phyloP scores from a whole-genome alignment of 1,140 invertebrate genomes.

The Nasonia vitripennis region DNA sequence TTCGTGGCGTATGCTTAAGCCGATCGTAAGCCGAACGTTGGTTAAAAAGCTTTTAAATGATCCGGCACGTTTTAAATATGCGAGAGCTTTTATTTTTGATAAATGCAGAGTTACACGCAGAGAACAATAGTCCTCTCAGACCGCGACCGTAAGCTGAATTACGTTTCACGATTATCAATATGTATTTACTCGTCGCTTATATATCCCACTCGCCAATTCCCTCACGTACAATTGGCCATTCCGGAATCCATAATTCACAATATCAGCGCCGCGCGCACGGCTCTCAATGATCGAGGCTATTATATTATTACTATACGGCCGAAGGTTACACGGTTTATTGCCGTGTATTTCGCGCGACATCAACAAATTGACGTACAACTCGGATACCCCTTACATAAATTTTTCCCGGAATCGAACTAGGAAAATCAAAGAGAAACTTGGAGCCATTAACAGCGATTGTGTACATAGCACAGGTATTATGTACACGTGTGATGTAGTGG shows the following conservation, averaged over 20 bases:
- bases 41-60: too few species aligned
- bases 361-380: not conserved
- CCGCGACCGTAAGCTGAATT: not conserved
- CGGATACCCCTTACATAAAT: not conserved
- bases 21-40: too few species aligned
- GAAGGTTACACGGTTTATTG: not conserved
- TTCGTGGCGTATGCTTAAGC: too few species aligned
- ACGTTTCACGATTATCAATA: not conserved
- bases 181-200: not conserved
- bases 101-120: too few species aligned
- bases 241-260: not conserved
- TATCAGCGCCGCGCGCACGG: not conserved
- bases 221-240: conserved; percentile 17
- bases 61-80: too few species aligned
- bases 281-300: not conserved
- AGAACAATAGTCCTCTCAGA: too few species aligned
- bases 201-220: not conserved
- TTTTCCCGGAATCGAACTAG: not conserved
- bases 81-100: too few species aligned
- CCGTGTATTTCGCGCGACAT: not conserved
- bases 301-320: not conserved
- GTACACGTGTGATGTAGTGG: not conserved
- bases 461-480: not conserved
- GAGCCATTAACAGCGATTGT: not conserved
- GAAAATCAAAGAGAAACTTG: conserved; percentile 9